These are phyloP conservation scores for Cyaniris semiargus DNA, from an alignment of 2,888 invertebrate genomes.

Conservation along the genomic window DNA sequence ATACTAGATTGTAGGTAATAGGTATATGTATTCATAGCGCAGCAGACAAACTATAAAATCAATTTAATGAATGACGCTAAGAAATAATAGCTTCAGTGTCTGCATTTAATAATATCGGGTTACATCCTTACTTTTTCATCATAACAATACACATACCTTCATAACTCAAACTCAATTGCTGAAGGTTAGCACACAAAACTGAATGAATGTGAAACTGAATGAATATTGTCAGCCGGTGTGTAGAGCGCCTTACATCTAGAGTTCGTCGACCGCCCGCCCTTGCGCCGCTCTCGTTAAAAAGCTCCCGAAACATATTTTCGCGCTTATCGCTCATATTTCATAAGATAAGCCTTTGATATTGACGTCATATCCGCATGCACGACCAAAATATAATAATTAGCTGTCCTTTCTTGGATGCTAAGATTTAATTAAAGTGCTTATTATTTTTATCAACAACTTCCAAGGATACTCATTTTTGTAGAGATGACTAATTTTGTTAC, in stretches of 20 bases:
- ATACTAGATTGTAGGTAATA: too few relatives aligned
- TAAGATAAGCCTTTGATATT: slow-evolving; percentile 16
- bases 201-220: slow-evolving; percentile 12
- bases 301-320: slow-evolving; percentile 29
- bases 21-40: too few relatives aligned
- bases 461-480: neutral
- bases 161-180: neutral
- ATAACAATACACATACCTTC: too few relatives aligned
- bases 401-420: neutral
- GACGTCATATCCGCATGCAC: slow-evolving; percentile 17
- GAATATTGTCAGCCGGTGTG: slow-evolving; percentile 1
- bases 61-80: too few relatives aligned
- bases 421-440: neutral
- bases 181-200: neutral
- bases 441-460: neutral
- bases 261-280: slow-evolving; percentile 39
- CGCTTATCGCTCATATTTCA: slow-evolving; percentile 9
- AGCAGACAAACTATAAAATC: too few relatives aligned
- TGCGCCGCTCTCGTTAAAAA: slow-evolving; percentile 33
- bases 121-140: too few relatives aligned
- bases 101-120: too few relatives aligned
- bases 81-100: too few relatives aligned
- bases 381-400: neutral
- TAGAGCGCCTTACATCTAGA: slow-evolving; percentile 2
- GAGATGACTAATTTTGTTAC: neutral